Base-by-base conservation (phyloP, 2,797 vertebrate genomes). In the Huso huso region DNA sequence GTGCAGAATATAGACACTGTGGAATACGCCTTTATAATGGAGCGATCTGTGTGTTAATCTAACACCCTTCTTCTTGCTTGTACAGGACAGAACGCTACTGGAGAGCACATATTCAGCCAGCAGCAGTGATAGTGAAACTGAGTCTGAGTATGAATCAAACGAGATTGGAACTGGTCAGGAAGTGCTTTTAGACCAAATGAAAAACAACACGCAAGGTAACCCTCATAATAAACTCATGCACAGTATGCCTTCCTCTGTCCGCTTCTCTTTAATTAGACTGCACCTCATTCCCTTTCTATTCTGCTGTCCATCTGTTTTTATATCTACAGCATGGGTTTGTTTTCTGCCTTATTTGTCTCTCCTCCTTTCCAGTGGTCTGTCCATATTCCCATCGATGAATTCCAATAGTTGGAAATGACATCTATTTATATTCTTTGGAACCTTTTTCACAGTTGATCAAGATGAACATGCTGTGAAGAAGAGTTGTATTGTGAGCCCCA, bases 41-140 rank as follows among this genome's bases (percentile, higher is more conserved):
- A 37, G 23, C 2, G 6, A n/a, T 58, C 11, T 58, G 55, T 58
- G 12, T 58, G 66, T 37, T 72, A 12, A 49, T 67, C 66, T 73
- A 68, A 70, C 69, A 69, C 15, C 64, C 63, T 68, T 76, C 63
- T 68, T 76, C 49, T 37, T 13, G 8, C 53, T 48, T 65, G 37
- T 69, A 66, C 80, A 95, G 91, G 88, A 91, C 71, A 74, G 82
- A 77, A 78, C 77, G 61, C 73, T 88, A 57, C 80, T 77, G 69
- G 83, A 86, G 67, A 88, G 90, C 77, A 81, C 80, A 0, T 91
- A 90, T 68, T 88, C 90, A 6, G 85, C 81, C 0, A 83, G 83
- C 69, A 81, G 81, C 81, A 87, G 86, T 70, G 89, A 87, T 78
- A 81, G 86, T 71, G 88, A 93, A 76, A 83, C 72, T 0, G 90